Percentiles rank a stretch among this genome's conserved stretches.
Conservation (phyloP, 1,140 invertebrate genomes). For the Palaemon carinicauda region DNA sequence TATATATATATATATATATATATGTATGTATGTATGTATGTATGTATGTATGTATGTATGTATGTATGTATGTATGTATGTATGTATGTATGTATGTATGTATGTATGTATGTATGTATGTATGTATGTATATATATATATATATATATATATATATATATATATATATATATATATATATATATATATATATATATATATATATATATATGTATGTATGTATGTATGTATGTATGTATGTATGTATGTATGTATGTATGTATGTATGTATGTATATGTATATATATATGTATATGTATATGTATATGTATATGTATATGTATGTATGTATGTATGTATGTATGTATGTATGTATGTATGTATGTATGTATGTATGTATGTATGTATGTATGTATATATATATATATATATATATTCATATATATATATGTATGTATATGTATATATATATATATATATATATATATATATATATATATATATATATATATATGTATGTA, state of each 20-base stretch:
- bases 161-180: no score
- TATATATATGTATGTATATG: not conserved
- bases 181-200: no score
- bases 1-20: no score
- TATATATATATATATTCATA: not conserved
- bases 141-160: no score
- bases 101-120: no score
- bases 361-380: slow-evolving; percentile 20
- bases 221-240: not conserved
- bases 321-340: not conserved
- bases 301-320: not conserved
- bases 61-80: no score
- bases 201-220: not conserved
- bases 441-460: not conserved
- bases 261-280: not conserved
- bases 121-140: no score
- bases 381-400: slow-evolving; percentile 26
- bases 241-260: not conserved
- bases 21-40: no score
- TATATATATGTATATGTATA: not conserved
- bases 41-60: no score
- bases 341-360: slow-evolving; percentile 19
- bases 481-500: no score
- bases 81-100: no score
- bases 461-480: no score